Evolutionary conservation across 2,888 invertebrate species (phyloP).

Genomic region (Polydrusus cervinus): DNA sequence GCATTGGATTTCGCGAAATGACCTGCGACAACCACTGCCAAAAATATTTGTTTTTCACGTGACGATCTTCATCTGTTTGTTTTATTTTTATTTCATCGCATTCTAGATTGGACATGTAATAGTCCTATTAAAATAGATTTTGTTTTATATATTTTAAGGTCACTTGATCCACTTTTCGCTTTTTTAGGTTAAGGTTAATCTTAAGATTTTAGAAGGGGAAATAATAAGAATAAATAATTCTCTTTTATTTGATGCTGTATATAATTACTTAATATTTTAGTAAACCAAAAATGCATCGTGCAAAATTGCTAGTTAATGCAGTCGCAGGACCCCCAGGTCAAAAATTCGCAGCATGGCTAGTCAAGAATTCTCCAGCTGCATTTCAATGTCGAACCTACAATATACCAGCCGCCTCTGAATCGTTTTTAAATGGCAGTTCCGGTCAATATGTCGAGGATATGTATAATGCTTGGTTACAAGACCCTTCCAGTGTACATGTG

Average conservation of each 20-base stretch:
- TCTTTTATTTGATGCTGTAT: constrained; percentile 10
- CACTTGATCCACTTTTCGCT: constrained; percentile 27
- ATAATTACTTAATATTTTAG: constrained; percentile 5
- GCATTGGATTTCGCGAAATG: constrained; percentile 16
- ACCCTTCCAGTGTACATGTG: constrained; percentile 95
- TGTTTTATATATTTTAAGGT: constrained; percentile 28
- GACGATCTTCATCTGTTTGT: constrained; percentile 27
- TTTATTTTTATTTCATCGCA: constrained; percentile 15
- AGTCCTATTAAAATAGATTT: constrained; percentile 23
- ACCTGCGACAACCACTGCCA: constrained; percentile 39
- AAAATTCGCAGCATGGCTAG: constrained; percentile 85
- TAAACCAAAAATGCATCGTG: constrained; percentile 81
- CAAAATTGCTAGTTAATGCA: constrained; percentile 81
- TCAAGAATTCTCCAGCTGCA: constrained; percentile 74
- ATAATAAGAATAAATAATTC: neutral
- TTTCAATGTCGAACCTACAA: constrained; percentile 65
- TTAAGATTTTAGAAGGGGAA: constrained; percentile 29
- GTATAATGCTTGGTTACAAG: constrained; percentile 96
- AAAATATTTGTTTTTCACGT: constrained; percentile 50
- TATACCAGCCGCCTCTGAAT: constrained; percentile 79
- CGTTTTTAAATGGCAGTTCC: constrained; percentile 97
- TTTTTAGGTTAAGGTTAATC: constrained; percentile 51
- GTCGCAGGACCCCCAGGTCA: constrained; percentile 78
- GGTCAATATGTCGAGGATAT: constrained; percentile 98
- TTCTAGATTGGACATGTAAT: constrained; percentile 19